Percentiles rank a stretch among this genome's conserved stretches.
Evolutionary conservation across 2,113 vertebrate genomes (phyloP).

Genomic region (Nothoprocta pentlandii): DNA sequence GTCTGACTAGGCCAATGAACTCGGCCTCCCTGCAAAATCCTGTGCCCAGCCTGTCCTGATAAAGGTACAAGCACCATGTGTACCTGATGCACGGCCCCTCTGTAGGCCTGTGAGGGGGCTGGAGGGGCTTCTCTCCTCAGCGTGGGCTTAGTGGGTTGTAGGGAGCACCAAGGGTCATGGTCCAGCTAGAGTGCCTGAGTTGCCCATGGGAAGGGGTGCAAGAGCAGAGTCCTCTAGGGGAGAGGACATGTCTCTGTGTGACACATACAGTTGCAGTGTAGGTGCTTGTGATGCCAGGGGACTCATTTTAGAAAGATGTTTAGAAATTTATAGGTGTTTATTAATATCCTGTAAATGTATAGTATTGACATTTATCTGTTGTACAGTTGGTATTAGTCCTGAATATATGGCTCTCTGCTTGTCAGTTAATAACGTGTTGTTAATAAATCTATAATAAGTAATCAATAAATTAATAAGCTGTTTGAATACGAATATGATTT

Average conservation of each 20-base stretch:
- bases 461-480: not conserved
- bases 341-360: not conserved
- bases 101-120: no score
- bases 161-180: no score
- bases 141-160: no score
- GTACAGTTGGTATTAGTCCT: not conserved
- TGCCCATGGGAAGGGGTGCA: fast-evolving
- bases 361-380: not conserved
- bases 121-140: no score
- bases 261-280: fast-evolving
- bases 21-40: fast-evolving
- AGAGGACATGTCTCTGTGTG: fast-evolving
- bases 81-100: no score
- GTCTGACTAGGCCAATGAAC: not conserved
- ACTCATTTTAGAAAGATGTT: not conserved
- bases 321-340: not conserved
- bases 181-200: not conserved
- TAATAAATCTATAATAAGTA: not conserved
- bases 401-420: not conserved
- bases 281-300: not conserved
- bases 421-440: not conserved
- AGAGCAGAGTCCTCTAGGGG: not conserved
- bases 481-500: not conserved
- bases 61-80: fast-evolving
- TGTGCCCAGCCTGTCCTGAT: no score